Conservation (phyloP, 1,140 invertebrate genomes). For the Drosophila ercepeae region DNA sequence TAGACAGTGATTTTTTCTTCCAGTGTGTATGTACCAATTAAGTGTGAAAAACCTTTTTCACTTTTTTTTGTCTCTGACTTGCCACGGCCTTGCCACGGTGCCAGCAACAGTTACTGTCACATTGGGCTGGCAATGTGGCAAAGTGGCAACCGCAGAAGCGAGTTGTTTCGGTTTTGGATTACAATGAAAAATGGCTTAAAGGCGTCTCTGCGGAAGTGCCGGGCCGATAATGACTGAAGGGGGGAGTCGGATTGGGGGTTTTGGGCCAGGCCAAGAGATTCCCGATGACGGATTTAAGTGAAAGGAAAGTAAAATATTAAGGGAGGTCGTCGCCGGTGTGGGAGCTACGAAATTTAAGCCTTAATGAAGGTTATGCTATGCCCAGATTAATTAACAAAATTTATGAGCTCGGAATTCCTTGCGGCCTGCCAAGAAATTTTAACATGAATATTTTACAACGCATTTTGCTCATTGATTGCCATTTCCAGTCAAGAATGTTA, state of each 20-base stretch:
- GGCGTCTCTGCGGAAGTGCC: conserved; percentile 49
- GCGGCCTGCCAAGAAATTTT: conserved; percentile 5
- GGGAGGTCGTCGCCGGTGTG: background rate
- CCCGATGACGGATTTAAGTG: conserved; percentile 17
- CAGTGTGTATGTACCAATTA: conserved; percentile 55
- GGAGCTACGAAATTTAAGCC: conserved; percentile 6
- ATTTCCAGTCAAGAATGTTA: background rate
- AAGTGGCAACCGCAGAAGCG: conserved; percentile 36
- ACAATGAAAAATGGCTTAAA: conserved; percentile 55
- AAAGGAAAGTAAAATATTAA: conserved; percentile 11
- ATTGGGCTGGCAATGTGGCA: too few species aligned
- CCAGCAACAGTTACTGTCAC: conserved; percentile 41
- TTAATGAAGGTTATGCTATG: conserved; percentile 33
- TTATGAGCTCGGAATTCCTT: conserved; percentile 28
- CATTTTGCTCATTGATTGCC: background rate
- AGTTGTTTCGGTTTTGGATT: conserved; percentile 44
- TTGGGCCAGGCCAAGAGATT: conserved; percentile 1
- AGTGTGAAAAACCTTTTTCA: conserved; percentile 71
- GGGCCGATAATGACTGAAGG: conserved; percentile 33
- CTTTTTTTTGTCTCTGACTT: conserved; percentile 30
- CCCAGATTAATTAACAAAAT: conserved; percentile 36
- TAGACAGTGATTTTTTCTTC: conserved; percentile 4
- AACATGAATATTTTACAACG: conserved; percentile 8
- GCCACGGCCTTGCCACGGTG: conserved; percentile 45
- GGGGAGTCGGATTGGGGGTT: background rate